Evolutionary conservation across 2,113 vertebrate species (phyloP), one percentile per base, ranked within the genome.

Genomic region (Phyllostomus discolor): DNA sequence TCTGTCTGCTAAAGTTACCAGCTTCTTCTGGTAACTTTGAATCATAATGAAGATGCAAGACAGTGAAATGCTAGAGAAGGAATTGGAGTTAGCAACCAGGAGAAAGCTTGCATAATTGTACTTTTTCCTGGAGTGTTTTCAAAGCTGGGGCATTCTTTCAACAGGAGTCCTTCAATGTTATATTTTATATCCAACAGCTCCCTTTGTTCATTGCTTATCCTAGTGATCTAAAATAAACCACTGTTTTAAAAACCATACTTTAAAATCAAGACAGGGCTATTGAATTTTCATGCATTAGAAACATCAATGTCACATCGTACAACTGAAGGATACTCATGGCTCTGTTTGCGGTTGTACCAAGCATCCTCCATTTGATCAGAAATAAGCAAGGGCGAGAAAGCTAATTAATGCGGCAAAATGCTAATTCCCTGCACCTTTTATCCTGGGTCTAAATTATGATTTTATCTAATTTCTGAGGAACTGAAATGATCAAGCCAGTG

Each of bases 401-500:
- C 86, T 97, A 98, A 98, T 98, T 98, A 98, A 97, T 97, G 0
- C 0, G 69, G 75, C 78, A 92, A 73, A 97, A 91, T 97, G 95
- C 0, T 3, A 97, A 97, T 98, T 98, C 95, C 78, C 79, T 96
- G 90, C 52, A 95, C 96, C 97, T 94, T 98, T 96, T 95, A 95
- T 75, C 81, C 64, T 80, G 83, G 43, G 62, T 97, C 95, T 98
- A 97, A 97, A 97, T 98, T 97, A 97, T 97, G 97, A 98, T 97
- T 98, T 98, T 96, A 98, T 96, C 96, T 95, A 98, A 97, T 91
- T 97, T 96, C 81, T 94, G 86, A 97, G 91, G 54, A 98, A 91
- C 57, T 97, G 94, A 96, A 87, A 87, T 46, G 62, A 0, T 17
- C 88, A 90, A 96, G 72, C 85, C 88, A 97, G 92, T 48, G 90